A percentile compares a stretch with the other conserved stretches of the same genome.
Evolutionary conservation across 2,113 vertebrate genomes (phyloP).

Genomic region (Turdus rufiventris): DNA sequence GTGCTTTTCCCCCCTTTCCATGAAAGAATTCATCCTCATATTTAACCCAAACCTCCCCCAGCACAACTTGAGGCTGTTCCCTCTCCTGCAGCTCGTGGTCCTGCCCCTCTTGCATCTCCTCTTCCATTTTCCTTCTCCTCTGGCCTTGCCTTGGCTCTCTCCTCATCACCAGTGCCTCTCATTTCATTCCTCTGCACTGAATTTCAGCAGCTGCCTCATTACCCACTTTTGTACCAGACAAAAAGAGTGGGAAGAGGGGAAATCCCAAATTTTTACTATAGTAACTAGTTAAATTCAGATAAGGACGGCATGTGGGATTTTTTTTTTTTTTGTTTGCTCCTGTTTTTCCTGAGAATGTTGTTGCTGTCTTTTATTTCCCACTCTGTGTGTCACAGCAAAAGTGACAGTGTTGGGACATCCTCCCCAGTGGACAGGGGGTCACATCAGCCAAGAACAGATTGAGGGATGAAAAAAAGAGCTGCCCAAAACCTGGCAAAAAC

Average conservation of each 20-base stretch:
- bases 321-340: neutral
- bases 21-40: neutral
- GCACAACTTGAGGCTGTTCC: neutral
- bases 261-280: neutral
- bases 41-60: neutral
- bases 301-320: neutral
- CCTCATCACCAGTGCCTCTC: neutral
- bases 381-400: neutral
- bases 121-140: neutral
- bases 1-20: accelerated
- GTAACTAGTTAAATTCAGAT: neutral
- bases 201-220: neutral
- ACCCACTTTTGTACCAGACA: neutral
- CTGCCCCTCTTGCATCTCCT: neutral
- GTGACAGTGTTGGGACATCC: neutral
- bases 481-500: neutral
- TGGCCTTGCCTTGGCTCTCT: neutral
- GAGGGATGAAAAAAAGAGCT: neutral
- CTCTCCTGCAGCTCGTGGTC: neutral
- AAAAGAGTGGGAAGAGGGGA: neutral
- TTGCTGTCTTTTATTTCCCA: neutral
- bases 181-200: neutral
- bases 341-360: neutral
- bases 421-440: neutral
- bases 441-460: neutral